A percentile compares a stretch with the other conserved stretches of the same genome.
Conservation (phyloP, 2,113 vertebrate species). For the Elephas maximus region DNA sequence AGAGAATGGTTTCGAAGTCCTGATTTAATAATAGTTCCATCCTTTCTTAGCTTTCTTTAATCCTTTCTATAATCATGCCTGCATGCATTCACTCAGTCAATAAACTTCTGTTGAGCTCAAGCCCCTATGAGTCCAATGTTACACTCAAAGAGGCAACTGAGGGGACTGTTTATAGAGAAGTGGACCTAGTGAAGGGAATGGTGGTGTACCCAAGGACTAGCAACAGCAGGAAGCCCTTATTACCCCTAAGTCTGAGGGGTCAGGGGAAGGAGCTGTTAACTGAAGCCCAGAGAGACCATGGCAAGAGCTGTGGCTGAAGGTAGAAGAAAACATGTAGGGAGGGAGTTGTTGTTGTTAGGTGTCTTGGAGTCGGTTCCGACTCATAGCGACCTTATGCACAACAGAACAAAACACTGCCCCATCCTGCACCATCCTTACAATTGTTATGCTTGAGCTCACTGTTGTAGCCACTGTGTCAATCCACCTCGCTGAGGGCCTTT, state of each 20-base stretch:
- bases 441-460: no score
- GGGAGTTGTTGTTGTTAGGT: not conserved
- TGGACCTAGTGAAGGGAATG: not conserved
- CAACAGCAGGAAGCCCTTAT: not conserved
- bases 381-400: no score
- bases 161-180: not conserved
- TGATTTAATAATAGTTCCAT: no score
- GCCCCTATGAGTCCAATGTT: not conserved
- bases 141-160: not conserved
- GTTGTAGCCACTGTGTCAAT: no score
- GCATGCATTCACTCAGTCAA: accelerated
- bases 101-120: not conserved
- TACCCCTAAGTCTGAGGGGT: no score
- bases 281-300: not conserved
- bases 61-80: not conserved
- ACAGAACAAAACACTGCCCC: no score
- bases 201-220: not conserved
- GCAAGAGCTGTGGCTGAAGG: not conserved
- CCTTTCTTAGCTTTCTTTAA: no score
- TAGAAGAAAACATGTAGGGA: not conserved
- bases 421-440: no score
- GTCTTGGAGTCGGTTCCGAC: no score
- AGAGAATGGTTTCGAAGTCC: no score
- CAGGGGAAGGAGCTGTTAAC: not conserved
- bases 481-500: no score